phyloP scores from a whole-genome alignment of 2,888 invertebrate species.

The Pilophorus perplexus region DNA sequence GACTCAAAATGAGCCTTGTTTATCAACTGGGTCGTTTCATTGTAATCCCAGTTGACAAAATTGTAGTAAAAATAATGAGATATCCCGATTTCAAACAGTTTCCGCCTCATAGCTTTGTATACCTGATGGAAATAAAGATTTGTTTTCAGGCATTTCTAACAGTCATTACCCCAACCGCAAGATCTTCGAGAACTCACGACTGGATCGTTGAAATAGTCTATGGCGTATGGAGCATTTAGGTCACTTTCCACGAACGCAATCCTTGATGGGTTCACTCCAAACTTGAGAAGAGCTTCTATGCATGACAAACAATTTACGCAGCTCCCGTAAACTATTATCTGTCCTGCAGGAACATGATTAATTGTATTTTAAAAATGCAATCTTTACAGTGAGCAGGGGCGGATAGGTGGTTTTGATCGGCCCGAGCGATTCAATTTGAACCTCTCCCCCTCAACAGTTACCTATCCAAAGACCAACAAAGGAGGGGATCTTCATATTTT shows the following conservation, averaged over 20 bases:
- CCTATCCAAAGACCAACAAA: too few species aligned
- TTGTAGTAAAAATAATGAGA: conserved; percentile 57
- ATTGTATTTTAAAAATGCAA: too few species aligned
- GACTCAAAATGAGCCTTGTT: conserved; percentile 57
- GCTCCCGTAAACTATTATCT: conserved; percentile 66
- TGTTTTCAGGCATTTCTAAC: neutral
- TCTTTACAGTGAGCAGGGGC: too few species aligned
- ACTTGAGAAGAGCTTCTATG: conserved; percentile 61
- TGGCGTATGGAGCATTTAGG: conserved; percentile 18
- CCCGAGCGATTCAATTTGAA: too few species aligned
- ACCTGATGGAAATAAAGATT: conserved; percentile 26
- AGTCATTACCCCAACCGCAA: neutral
- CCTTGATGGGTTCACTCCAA: conserved; percentile 58
- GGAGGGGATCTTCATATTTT: too few species aligned
- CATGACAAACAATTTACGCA: conserved; percentile 66
- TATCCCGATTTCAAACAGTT: conserved; percentile 54
- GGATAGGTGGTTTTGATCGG: too few species aligned
- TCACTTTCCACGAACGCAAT: conserved; percentile 62
- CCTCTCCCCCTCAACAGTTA: too few species aligned
- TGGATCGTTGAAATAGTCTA: conserved; percentile 44
- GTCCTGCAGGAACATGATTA: conserved; percentile 45
- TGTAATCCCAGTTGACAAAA: conserved; percentile 58
- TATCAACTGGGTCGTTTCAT: conserved; percentile 50
- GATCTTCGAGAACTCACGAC: conserved; percentile 21
- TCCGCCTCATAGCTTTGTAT: conserved; percentile 44